Base-by-base conservation (phyloP, 2,888 invertebrate genomes). In the Eurytoma californica region DNA sequence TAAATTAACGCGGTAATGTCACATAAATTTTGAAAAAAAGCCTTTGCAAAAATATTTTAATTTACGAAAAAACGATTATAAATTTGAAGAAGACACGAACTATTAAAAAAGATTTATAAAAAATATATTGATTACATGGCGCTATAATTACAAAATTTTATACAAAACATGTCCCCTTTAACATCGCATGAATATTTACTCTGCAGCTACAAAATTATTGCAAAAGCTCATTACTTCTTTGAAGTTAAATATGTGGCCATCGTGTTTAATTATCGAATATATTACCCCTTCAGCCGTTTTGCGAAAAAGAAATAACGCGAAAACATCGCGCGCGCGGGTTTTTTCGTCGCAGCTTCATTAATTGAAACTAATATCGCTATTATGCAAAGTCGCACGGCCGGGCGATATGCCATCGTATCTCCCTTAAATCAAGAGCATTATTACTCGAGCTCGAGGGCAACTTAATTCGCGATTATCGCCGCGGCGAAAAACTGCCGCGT, bases 331-430 rank as follows among this genome's bases (percentile, higher is more conserved):
- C 49, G 28, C 49, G 67, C 51, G 9, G 60, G 30, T 28, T 16
- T 73, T 55, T 61, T 53, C 68, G 3, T 18, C 49, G n/a, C 60
- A 30, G 13, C 65, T 69, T 69, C 39, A 80, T 80, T 80, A 77
- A 80, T 80, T 73, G 77, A 80, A 80, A 80, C 58, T 69, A 76
- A 80, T 76, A 76, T 72, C 68, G 67, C 68, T 53, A 76, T 80
- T 77, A 73, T 80, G 73, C 58, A 80, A 77, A 72, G 30, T 63
- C 70, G 28, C 51, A 18, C 3, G 53, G 30, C 61, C 20, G 39
- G 18, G 65, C 57, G 47, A 18, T n/a, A 9, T 39, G 39, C 39
- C 30, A 53, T 80, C 57, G 57, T 77, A 70, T 73, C 49, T 39
- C 47, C 16, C 47, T 69, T 70, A 70, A 76, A 80, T 80, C 61